phyloP scores from a whole-genome alignment of 2,888 invertebrate genomes.

The Mesochorus sp. region DNA sequence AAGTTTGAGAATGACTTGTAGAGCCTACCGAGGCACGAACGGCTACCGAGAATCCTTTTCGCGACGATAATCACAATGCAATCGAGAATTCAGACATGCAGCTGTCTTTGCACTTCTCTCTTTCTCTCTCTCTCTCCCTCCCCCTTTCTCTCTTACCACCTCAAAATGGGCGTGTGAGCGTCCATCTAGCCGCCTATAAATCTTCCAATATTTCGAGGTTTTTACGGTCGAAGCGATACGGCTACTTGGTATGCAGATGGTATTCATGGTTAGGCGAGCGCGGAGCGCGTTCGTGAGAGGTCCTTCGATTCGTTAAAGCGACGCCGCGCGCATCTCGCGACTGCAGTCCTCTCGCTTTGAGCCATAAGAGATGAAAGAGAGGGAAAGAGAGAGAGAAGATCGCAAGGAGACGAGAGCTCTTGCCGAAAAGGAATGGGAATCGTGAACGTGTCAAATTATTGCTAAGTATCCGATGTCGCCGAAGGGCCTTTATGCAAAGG shows the following conservation, averaged over 20 bases:
- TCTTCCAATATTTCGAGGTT: slow-evolving; percentile 61
- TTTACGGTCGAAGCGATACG: slow-evolving; percentile 55
- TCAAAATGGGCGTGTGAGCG: slow-evolving; percentile 44
- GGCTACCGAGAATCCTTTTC: not conserved
- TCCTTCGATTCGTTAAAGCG: slow-evolving; percentile 47
- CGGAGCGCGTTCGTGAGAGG: slow-evolving; percentile 50
- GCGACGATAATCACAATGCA: slow-evolving; percentile 35
- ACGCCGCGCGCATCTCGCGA: slow-evolving; percentile 27
- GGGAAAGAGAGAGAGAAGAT: slow-evolving; percentile 3
- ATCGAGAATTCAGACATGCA: slow-evolving; percentile 27
- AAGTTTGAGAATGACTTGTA: not conserved
- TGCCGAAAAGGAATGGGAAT: slow-evolving; percentile 56
- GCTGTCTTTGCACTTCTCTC: slow-evolving; percentile 35
- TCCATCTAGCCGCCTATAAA: slow-evolving; percentile 59
- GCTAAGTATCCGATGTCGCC: slow-evolving; percentile 64
- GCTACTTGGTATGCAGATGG: slow-evolving; percentile 62
- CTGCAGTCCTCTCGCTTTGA: slow-evolving; percentile 10
- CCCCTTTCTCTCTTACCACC: not conserved
- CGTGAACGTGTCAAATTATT: slow-evolving; percentile 67
- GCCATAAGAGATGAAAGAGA: slow-evolving; percentile 4
- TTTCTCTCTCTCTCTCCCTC: not conserved
- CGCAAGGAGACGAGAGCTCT: slow-evolving; percentile 31
- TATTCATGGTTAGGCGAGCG: slow-evolving; percentile 59
- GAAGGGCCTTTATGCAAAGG: slow-evolving; percentile 62
- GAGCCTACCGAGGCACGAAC: not conserved